A percentile compares a stretch with the other conserved stretches of the same genome.
Conservation (phyloP, 2,113 vertebrate genomes). For the Amazona guildingii region DNA sequence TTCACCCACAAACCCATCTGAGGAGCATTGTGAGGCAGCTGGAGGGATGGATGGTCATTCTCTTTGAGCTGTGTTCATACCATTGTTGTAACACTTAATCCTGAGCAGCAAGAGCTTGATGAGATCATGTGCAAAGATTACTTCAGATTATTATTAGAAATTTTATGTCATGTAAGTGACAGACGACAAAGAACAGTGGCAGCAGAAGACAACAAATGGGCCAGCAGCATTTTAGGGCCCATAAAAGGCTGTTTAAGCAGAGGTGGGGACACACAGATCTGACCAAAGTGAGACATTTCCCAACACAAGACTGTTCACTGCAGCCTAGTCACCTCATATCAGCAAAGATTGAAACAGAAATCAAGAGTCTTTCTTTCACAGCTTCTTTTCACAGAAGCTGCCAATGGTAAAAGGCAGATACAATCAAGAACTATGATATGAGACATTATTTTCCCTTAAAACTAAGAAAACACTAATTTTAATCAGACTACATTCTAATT, state of each 20-base stretch:
- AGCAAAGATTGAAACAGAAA: not conserved
- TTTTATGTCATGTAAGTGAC: not conserved
- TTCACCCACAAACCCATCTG: not conserved
- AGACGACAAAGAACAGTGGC: not conserved
- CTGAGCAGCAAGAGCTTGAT: not conserved
- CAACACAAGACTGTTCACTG: not conserved
- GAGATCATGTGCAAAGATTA: constrained; percentile 35
- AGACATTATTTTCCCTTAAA: not conserved
- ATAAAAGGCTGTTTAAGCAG: not conserved
- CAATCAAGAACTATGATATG: not conserved
- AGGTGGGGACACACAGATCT: not conserved
- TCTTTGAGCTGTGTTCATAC: not conserved
- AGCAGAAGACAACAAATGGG: not conserved
- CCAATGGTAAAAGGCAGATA: not conserved
- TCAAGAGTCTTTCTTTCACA: not conserved
- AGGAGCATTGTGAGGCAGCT: not conserved
- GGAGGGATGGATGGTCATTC: not conserved
- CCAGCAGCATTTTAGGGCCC: not conserved
- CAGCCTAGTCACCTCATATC: not conserved
- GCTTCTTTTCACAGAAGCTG: not conserved
- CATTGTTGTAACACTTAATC: not conserved
- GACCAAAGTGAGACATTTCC: not conserved
- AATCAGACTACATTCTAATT: not conserved
- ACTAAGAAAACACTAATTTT: not conserved
- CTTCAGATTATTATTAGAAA: constrained; percentile 36